Evolutionary conservation across 2,113 vertebrate species (phyloP).

Genomic region (Syngnathus floridae): DNA sequence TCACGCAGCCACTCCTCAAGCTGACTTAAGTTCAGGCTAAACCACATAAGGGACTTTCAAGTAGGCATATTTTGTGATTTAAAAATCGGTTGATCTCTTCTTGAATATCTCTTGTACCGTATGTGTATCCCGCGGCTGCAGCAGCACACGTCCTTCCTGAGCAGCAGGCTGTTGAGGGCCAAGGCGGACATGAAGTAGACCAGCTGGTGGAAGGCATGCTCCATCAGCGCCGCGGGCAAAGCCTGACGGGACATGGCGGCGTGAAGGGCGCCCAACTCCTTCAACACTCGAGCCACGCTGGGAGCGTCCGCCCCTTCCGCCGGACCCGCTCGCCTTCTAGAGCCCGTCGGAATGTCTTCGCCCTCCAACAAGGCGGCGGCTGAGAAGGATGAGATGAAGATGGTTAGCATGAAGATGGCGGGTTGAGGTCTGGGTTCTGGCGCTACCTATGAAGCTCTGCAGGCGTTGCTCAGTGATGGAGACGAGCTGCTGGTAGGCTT

Average conservation of each 20-base stretch:
- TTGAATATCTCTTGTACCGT: conserved; percentile 54
- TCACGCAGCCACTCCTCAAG: conserved; percentile 76
- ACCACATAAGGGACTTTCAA: no score
- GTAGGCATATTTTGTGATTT: no score
- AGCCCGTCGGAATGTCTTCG: conserved; percentile 64
- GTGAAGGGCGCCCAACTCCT: conserved; percentile 60
- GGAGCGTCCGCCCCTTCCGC: conserved; percentile 13
- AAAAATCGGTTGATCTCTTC: no score
- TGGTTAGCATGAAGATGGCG: not conserved
- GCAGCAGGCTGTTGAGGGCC: conserved; percentile 73
- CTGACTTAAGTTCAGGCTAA: conserved; percentile 69
- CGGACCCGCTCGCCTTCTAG: conserved; percentile 46
- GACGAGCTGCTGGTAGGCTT: conserved; percentile 78
- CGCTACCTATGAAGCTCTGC: conserved; percentile 71
- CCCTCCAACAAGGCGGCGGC: conserved; percentile 74
- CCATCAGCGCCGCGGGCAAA: conserved; percentile 48
- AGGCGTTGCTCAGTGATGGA: conserved; percentile 61
- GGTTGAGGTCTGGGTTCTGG: not conserved
- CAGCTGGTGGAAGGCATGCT: conserved; percentile 72
- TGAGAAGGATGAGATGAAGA: conserved; percentile 25
- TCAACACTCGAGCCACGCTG: conserved; percentile 65
- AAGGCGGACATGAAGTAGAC: conserved; percentile 61
- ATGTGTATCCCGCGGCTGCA: conserved; percentile 75
- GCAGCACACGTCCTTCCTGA: conserved; percentile 74
- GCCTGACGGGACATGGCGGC: conserved; percentile 45